Evolutionary conservation across 2,797 vertebrate genomes (phyloP).

Genomic region (Rhodeus uyekii): DNA sequence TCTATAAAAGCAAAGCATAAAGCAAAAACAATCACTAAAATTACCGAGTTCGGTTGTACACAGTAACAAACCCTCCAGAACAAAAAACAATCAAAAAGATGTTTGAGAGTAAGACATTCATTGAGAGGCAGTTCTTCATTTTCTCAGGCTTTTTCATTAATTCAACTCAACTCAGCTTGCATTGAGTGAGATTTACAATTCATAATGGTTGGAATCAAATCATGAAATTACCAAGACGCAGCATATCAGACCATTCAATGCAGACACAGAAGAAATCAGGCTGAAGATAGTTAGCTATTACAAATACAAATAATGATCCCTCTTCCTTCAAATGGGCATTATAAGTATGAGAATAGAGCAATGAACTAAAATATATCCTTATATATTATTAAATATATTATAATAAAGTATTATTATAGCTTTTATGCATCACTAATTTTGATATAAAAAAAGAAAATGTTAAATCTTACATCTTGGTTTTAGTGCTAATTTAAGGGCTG

Average conservation of each 20-base stretch:
- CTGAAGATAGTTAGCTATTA: background rate
- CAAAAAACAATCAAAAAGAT: conserved; percentile 16
- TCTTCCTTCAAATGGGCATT: background rate
- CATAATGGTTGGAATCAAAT: conserved; percentile 46
- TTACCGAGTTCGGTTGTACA: background rate
- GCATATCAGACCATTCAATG: conserved; percentile 28
- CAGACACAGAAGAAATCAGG: background rate
- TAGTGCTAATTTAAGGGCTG: no score
- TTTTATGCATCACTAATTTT: no score
- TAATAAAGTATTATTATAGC: no score
- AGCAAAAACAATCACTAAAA: conserved; percentile 12
- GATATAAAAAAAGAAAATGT: no score
- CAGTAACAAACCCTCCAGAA: conserved; percentile 9
- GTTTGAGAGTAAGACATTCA: background rate
- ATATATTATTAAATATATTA: background rate
- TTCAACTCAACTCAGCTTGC: conserved; percentile 60
- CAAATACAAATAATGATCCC: background rate
- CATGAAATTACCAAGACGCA: conserved; percentile 49
- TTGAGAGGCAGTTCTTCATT: conserved; percentile 29
- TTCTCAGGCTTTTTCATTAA: conserved; percentile 50
- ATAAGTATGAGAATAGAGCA: background rate
- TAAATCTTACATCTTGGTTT: no score
- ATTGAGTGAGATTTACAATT: conserved; percentile 42
- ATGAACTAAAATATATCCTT: background rate
- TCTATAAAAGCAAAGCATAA: conserved; percentile 69